Base-by-base conservation (phyloP, 2,113 vertebrate genomes). In the Passer montanus region DNA sequence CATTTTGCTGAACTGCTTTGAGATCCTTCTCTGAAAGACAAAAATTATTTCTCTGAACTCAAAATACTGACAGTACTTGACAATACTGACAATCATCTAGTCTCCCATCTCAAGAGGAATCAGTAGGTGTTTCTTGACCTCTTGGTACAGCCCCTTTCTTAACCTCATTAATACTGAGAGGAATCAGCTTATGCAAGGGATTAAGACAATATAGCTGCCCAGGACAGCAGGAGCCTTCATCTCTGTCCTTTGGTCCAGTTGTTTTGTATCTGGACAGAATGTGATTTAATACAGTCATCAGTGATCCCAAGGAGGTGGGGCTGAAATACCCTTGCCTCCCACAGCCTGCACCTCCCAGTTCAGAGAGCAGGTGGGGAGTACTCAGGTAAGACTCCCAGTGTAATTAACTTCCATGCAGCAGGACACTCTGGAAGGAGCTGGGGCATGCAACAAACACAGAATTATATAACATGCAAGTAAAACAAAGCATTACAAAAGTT, bases 1-100 rank as follows among this genome's bases (percentile, higher is more conserved):
- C 99, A 99, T 95, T 97, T 98, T 78, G 98, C 98, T 77, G 97
- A 84, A 94, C 53, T 97, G 84, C 84, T 96, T 80, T 97, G 82
- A 89, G 98, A 91, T 47, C 66, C 91, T 8, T 98, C 97, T 95
- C 99, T 99, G 93, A 21, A 97, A 97, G 93, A 50, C 83, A 87
- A 41, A 87, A 93, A 2, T 4, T 0, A 70, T 84, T 50, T 90
- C 11, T 92, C 43, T 82, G 52, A 91, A 88, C 16, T 86, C 18
- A 43, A 33, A 35, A 63, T 28, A 80, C 26, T 31, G 10, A 30
- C n/a, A 77, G 14, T 43, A 16, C 23, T 82, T 80, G 62, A 35
- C 24, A 53, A 35, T 53, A 35, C 27, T 33, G 43, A 47, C 17
- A 68, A 18, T 41, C n/a, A 77, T 10, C 18, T 41, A 33, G 19